These are phyloP conservation scores for Dolichomitus sp. DNA, from an alignment of 2,888 invertebrate genomes.

Conservation along the genomic window DNA sequence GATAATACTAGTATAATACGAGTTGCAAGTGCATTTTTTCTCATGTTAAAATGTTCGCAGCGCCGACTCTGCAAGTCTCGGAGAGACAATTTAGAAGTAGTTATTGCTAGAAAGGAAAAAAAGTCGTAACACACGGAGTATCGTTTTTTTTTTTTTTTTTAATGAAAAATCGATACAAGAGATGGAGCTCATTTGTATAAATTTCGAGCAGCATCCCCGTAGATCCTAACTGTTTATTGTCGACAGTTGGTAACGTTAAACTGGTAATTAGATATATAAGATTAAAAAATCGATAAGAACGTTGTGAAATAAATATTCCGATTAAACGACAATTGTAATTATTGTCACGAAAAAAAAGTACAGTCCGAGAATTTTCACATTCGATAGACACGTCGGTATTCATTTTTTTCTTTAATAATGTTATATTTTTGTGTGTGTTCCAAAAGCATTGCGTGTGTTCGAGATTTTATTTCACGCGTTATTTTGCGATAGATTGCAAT, in stretches of 20 bases:
- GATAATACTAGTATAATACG: conserved; percentile 20
- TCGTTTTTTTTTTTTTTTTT: background rate
- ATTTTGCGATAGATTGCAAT: conserved; percentile 46
- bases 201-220: conserved; percentile 13
- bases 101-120: background rate
- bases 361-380: background rate
- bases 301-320: background rate
- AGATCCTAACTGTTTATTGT: conserved; percentile 11
- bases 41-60: background rate
- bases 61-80: background rate
- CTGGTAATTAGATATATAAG: background rate
- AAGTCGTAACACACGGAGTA: background rate
- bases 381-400: background rate
- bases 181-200: background rate
- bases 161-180: background rate
- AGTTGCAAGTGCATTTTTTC: conserved; percentile 22
- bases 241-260: background rate
- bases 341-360: background rate
- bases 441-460: conserved; percentile 3
- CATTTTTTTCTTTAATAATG: conserved; percentile 10
- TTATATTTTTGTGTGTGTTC: conserved; percentile 13
- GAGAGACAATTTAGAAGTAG: background rate
- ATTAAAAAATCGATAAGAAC: background rate
- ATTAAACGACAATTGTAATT: background rate
- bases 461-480: conserved; percentile 19